A percentile compares a stretch with the other conserved stretches of the same genome.
Evolutionary conservation across 2,888 invertebrate species (phyloP).

Genomic region (Branchellion lobata): DNA sequence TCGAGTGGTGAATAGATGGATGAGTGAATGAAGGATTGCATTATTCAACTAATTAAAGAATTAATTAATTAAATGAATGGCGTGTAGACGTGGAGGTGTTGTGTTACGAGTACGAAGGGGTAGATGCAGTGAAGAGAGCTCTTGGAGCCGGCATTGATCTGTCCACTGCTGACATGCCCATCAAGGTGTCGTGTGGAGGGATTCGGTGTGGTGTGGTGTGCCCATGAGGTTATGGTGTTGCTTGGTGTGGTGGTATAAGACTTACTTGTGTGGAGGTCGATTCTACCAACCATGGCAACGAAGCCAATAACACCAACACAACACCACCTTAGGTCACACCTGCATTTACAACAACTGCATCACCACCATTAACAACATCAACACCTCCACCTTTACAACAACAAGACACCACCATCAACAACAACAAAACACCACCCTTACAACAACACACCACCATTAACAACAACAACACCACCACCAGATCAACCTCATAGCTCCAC

Average conservation of each 20-base stretch:
- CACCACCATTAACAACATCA: too few species aligned
- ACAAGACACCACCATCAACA: neutral
- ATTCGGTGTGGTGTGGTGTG: neutral
- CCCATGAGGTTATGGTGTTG: neutral
- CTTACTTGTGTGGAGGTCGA: neutral
- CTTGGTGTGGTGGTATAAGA: neutral
- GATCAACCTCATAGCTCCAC: conserved; percentile 97
- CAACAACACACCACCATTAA: conserved; percentile 39
- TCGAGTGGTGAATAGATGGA: too few species aligned
- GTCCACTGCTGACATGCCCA: conserved; percentile 88
- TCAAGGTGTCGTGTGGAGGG: too few species aligned
- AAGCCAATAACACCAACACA: too few species aligned
- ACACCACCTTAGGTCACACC: too few species aligned
- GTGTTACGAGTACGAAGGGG: conserved; percentile 95
- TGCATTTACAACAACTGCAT: neutral
- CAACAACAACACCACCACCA: conserved; percentile 50
- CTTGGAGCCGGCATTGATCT: conserved; percentile 83
- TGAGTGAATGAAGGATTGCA: too few species aligned
- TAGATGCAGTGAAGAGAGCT: conserved; percentile 92
- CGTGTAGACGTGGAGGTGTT: conserved; percentile 76
- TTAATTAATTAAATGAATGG: too few species aligned
- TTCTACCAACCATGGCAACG: neutral
- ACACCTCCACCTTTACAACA: too few species aligned
- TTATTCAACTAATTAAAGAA: too few species aligned
- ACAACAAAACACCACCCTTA: too few species aligned